Evolutionary conservation across 2,797 vertebrate species (phyloP), one percentile per base, ranked within the genome.

Genomic region (Margarornis squamiger): DNA sequence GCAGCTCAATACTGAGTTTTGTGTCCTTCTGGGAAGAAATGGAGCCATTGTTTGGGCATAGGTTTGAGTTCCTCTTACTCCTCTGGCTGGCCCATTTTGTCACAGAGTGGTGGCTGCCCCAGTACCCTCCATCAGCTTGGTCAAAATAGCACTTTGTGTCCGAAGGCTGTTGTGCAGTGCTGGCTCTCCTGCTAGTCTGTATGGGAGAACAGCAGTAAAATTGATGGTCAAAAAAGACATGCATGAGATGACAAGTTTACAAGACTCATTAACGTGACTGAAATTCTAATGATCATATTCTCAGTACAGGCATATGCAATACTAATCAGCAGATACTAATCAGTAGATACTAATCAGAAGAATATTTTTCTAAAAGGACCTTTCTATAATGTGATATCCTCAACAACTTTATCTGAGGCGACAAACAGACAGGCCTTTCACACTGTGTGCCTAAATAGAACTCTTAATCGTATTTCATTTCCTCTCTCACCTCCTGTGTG

Each of bases 391-490:
- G 30, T 82, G 63, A 36, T 90, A 73, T 16, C 48, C 30, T 77
- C 39, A 76, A 63, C 48, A 89, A 26, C 92, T 94, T 84, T 51
- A 85, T 88, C 46, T 93, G 84, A 82, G 45, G 66, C 57, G 27
- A 52, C 45, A 77, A 55, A 70, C 32, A 65, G 41, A 57, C 55
- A 73, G 32, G 11, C 26, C 41, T 93, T 82, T 85, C 68, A 83
- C 48, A 52, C 30, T 18, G 24, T 3, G 2, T 82, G 38, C n/a
- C 78, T 95, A 58, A 89, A 74, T 10, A 63, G 39, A 58, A 29
- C 78, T 83, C 74, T 52, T 68, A 79, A 79, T 94, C 74, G 15
- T 85, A 39, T 61, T 94, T 88, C 65, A 51, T 92, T 92, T 95
- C 93, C 83, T 87, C 27, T 62, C 63, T 85, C 71, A 87, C 84